Conservation (phyloP, 23 tunicate genomes). For the Aplidium turbinatum region DNA sequence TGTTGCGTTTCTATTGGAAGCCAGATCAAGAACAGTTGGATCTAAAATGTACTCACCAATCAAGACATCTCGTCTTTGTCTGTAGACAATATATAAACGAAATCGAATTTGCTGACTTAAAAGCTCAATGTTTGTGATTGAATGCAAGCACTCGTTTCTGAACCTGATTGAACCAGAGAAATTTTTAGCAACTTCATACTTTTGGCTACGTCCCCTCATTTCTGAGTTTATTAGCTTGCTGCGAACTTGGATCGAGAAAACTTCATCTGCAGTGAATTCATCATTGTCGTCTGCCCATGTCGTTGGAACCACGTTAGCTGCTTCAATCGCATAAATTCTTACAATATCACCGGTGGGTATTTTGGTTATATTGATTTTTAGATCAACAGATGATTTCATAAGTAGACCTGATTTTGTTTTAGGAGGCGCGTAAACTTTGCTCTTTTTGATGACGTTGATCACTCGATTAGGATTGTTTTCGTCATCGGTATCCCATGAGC, state of each 20-base stretch:
- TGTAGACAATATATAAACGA: conserved; percentile 52
- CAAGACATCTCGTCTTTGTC: conserved; percentile 54
- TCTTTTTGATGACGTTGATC: no score
- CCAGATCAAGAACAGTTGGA: conserved; percentile 25
- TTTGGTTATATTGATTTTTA: conserved; percentile 45
- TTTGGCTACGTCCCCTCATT: conserved; percentile 67
- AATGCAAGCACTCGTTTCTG: conserved; percentile 56
- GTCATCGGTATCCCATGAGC: no score
- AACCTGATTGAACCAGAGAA: conserved; percentile 52
- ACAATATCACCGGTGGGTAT: conserved; percentile 35
- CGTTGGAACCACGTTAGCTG: conserved; percentile 21
- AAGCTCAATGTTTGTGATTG: conserved; percentile 32
- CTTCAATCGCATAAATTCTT: conserved; percentile 65
- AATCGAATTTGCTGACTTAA: conserved; percentile 38
- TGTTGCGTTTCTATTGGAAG: conserved; percentile 20
- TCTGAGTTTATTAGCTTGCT: conserved; percentile 61
- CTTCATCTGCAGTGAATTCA: conserved; percentile 14
- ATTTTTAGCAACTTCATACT: conserved; percentile 55
- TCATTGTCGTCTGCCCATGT: conserved; percentile 27
- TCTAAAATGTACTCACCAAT: conserved; percentile 65
- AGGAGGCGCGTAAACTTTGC: no score
- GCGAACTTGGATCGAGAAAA: conserved; percentile 42
- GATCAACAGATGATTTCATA: no score
- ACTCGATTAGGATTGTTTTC: no score
- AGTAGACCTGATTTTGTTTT: no score